Conservation (phyloP, 2,113 vertebrate species). For the Labeo catla region DNA sequence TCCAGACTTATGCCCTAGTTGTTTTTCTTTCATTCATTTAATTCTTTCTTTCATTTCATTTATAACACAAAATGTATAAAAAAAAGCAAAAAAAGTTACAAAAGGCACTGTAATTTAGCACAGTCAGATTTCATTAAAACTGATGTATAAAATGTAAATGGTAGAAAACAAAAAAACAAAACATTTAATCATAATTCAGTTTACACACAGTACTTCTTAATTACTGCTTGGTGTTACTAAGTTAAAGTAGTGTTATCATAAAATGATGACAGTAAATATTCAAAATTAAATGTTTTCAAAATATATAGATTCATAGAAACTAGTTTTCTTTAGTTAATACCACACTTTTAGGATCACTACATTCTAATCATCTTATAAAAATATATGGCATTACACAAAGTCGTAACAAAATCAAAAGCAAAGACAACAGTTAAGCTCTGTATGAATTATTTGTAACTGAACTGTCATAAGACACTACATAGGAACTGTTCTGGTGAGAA, state of each 20-base stretch:
- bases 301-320: neutral
- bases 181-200: neutral
- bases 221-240: neutral
- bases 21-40: neutral
- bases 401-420: too few species aligned
- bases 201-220: neutral
- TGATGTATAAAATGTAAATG: neutral
- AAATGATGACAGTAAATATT: neutral
- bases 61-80: neutral
- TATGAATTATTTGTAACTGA: too few species aligned
- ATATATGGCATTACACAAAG: too few species aligned
- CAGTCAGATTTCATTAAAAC: neutral
- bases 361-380: too few species aligned
- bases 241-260: too few species aligned
- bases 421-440: too few species aligned
- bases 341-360: too few species aligned
- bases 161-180: neutral
- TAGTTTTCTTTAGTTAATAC: too few species aligned
- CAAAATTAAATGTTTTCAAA: neutral
- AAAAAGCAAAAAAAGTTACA: neutral
- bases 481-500: neutral
- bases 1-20: neutral
- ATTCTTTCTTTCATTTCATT: too few species aligned
- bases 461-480: too few species aligned
- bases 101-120: neutral